These are phyloP conservation scores for Istiophorus platypterus DNA, from an alignment of 2,113 vertebrate genomes.

Conservation along the genomic window DNA sequence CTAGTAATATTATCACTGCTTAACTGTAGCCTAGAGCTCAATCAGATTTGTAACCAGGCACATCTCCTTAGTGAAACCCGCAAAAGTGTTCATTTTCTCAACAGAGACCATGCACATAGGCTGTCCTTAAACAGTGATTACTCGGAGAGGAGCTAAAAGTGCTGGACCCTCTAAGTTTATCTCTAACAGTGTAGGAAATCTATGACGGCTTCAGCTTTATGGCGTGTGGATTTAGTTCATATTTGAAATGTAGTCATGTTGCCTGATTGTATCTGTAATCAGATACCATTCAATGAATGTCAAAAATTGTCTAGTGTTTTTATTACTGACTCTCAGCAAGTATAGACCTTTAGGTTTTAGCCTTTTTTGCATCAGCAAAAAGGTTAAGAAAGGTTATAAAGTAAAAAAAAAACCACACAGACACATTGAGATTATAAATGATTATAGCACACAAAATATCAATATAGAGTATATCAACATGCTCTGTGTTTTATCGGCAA, in stretches of 20 bases:
- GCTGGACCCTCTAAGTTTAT: background rate
- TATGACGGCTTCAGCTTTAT: no score
- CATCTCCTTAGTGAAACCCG: slow-evolving; percentile 32
- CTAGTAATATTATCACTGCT: slow-evolving; percentile 1
- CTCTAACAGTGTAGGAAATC: background rate
- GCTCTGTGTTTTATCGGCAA: no score
- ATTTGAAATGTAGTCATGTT: background rate
- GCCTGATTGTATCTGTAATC: background rate
- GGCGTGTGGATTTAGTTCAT: background rate
- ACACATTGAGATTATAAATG: no score
- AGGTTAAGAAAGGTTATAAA: no score
- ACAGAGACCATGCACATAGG: slow-evolving; percentile 6
- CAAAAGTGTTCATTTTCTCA: slow-evolving; percentile 21
- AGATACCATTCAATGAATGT: no score
- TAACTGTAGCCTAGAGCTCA: slow-evolving; percentile 22
- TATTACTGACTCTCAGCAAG: background rate
- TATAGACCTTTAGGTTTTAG: background rate
- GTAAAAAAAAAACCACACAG: no score
- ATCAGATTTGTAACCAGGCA: slow-evolving; percentile 41
- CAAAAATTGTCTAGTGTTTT: background rate
- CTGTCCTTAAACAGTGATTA: slow-evolving; percentile 3
- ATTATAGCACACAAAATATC: no score
- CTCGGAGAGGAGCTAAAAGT: background rate
- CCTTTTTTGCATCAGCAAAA: background rate
- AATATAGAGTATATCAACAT: no score